A percentile compares a stretch with the other conserved stretches of the same genome.
Conservation (phyloP, 2,113 vertebrate genomes). For the Callospermophilus lateralis region DNA sequence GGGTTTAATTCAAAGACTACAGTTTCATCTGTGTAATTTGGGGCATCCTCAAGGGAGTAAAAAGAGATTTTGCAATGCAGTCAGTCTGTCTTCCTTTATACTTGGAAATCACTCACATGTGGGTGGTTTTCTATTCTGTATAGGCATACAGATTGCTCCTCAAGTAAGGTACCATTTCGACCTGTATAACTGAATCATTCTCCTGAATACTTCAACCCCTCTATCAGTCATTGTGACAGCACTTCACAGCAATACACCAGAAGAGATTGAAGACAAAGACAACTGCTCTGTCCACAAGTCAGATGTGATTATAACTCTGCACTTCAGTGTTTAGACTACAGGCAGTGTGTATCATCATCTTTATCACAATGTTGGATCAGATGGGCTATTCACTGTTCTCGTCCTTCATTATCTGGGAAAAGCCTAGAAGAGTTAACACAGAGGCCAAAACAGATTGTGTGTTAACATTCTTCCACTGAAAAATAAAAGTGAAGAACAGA, state of each 20-base stretch:
- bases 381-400: constrained; percentile 32
- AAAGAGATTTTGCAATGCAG: neutral
- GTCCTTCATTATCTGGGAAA: constrained; percentile 49
- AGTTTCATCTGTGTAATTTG: neutral
- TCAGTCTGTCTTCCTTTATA: neutral
- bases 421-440: constrained; percentile 7
- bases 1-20: constrained; percentile 6
- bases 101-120: neutral
- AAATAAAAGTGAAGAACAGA: constrained; percentile 45
- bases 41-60: neutral
- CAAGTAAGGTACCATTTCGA: constrained; percentile 56
- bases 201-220: constrained; percentile 31
- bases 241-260: constrained; percentile 38
- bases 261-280: constrained; percentile 70
- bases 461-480: neutral
- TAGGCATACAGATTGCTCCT: constrained; percentile 2
- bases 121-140: constrained; percentile 42
- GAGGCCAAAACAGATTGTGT: neutral
- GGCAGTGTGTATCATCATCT: constrained; percentile 47
- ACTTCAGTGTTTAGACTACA: constrained; percentile 61
- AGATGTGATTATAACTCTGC: constrained; percentile 69
- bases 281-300: constrained; percentile 69
- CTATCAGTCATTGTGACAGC: constrained; percentile 75
- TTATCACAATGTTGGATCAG: constrained; percentile 63
- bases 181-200: constrained; percentile 64